Percentiles rank a stretch among this genome's conserved stretches.
phyloP scores from a whole-genome alignment of 2,888 invertebrate genomes.

The Timandra comae region DNA sequence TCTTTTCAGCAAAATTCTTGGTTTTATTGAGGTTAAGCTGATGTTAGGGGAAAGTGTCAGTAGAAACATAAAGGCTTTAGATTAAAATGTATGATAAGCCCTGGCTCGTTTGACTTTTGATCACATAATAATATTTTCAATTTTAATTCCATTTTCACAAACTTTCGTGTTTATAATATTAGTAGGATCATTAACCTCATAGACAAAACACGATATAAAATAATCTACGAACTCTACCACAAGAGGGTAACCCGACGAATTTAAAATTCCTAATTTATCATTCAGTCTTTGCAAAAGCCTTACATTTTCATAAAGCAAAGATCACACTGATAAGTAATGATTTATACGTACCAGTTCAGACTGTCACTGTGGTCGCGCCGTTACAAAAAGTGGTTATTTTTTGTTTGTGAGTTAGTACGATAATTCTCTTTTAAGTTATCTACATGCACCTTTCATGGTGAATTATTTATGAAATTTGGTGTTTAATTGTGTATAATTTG shows the following conservation, averaged over 20 bases:
- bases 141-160: no score
- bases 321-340: conserved; percentile 23
- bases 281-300: conserved; percentile 20
- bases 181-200: no score
- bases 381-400: conserved; percentile 13
- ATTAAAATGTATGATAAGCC: no score
- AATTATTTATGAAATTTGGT: no score
- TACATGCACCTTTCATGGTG: neutral
- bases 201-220: conserved; percentile 5
- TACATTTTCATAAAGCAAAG: conserved; percentile 24
- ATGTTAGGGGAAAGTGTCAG: no score
- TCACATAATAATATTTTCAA: no score
- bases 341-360: conserved; percentile 24
- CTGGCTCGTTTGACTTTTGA: no score
- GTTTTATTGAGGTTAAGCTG: no score
- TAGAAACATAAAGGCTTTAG: no score
- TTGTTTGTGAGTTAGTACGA: conserved; percentile 18
- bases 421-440: conserved; percentile 10
- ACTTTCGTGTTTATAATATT: no score
- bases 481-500: no score
- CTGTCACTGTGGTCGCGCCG: conserved; percentile 17
- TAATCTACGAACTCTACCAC: conserved; percentile 4
- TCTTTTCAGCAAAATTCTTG: no score
- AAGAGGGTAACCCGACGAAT: conserved; percentile 1
- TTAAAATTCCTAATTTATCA: conserved; percentile 18